Conservation (phyloP, 2,797 vertebrate species). For the Tenualosa ilisha region DNA sequence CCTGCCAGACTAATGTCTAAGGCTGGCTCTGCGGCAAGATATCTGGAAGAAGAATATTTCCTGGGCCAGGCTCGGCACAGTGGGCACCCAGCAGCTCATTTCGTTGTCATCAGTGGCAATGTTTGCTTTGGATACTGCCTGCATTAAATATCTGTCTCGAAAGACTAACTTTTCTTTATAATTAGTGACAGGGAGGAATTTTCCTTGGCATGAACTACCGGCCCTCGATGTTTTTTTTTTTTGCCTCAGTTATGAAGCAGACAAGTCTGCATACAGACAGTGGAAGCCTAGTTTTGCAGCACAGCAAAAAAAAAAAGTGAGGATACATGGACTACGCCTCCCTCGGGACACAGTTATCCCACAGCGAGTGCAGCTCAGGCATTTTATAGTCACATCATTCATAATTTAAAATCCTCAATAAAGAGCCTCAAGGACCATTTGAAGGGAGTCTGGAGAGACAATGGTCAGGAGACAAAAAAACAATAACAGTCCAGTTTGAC, state of each 20-base stretch:
- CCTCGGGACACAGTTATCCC: constrained; percentile 58
- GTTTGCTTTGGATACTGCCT: constrained; percentile 77
- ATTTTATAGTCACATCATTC: constrained; percentile 60
- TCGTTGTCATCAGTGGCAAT: constrained; percentile 66
- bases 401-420: constrained; percentile 65
- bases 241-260: constrained; percentile 53
- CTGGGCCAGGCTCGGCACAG: constrained; percentile 53
- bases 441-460: constrained; percentile 67
- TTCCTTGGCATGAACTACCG: constrained; percentile 58
- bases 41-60: constrained; percentile 33
- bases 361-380: constrained; percentile 51
- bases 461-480: constrained; percentile 60
- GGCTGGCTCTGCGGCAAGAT: neutral
- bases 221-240: constrained; percentile 44
- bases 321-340: constrained; percentile 35
- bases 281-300: constrained; percentile 30
- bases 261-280: constrained; percentile 39
- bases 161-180: constrained; percentile 65
- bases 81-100: constrained; percentile 62
- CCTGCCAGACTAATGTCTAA: neutral
- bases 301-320: constrained; percentile 19
- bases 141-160: constrained; percentile 67
- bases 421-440: constrained; percentile 63
- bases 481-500: constrained; percentile 8
- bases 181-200: constrained; percentile 71